phyloP scores from a whole-genome alignment of 2,113 vertebrate genomes.

The Psophia crepitans region DNA sequence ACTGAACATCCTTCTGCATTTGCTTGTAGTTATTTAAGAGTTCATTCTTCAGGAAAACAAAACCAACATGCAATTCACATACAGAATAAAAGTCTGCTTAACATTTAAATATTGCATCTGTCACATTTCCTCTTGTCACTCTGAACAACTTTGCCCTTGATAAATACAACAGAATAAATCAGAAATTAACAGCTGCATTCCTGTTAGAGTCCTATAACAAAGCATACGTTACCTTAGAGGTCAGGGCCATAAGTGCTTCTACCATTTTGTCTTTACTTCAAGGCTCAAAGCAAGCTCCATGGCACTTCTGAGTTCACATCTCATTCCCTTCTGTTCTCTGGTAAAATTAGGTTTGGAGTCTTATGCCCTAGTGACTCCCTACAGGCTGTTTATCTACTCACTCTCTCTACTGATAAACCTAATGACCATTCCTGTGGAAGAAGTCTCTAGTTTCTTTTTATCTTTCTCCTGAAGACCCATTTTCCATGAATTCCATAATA shows the following conservation, averaged over 20 bases:
- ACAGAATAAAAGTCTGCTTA: neutral
- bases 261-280: neutral
- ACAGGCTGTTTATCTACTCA: neutral
- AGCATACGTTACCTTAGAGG: neutral
- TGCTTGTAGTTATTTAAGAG: slow-evolving; percentile 66
- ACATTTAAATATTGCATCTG: neutral
- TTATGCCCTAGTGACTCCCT: neutral
- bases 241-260: neutral
- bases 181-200: neutral
- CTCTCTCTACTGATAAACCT: neutral
- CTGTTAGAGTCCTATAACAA: neutral
- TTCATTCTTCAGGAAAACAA: slow-evolving; percentile 68
- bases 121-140: neutral
- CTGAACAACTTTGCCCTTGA: neutral
- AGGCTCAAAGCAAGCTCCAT: neutral
- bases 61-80: neutral
- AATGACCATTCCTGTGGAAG: neutral
- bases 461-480: neutral
- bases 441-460: neutral
- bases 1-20: slow-evolving; percentile 78
- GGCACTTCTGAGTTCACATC: neutral
- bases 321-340: neutral
- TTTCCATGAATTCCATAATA: neutral
- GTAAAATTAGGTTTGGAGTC: neutral
- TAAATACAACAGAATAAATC: neutral